Evolutionary conservation across 2,888 invertebrate species (phyloP), one percentile per base, ranked within the genome.

Genomic region (Scaptomyza cyrtandrae): DNA sequence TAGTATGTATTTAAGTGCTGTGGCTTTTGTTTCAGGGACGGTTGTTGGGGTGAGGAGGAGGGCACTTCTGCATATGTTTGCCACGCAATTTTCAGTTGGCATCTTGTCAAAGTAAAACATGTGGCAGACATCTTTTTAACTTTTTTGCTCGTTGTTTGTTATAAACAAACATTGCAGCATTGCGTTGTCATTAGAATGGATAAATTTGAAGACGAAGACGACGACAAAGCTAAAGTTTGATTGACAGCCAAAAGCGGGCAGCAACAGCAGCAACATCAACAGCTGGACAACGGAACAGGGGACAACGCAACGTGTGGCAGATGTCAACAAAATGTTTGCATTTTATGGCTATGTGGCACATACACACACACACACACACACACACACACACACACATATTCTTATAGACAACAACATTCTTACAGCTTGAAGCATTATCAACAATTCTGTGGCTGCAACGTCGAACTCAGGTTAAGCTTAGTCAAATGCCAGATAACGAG

Each of bases 161-260:
- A 67, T 62, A 77, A 75, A 79, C 77, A 79, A 78, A 79, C 63
- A 69, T 72, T 73, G 71, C 83, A 68, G 24, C 83, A 69, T 69
- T 73, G 69, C 69, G 66, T 65, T 84, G 87, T 80, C 83, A 89
- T 89, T 84, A 84, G 84, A 87, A 89, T 87, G 88, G 88, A 87
- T 87, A 85, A 85, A 87, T 87, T 82, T 72, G 65, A 66, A 69
- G 73, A 58, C 64, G 67, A 66, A 67, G 77, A 60, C 64, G 58
- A 33, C 0, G 64, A 44, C 48, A 44, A 14, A 54, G 37, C 44
- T 61, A 61, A 54, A 50, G 63, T 58, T 68, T 78, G 80, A 76
- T 77, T 80, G 80, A 79, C 76, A 57, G 41, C 48, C 55, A 54
- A 59, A 46, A 39, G 59, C 50, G 24, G 19, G 43, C 39, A 48